Evolutionary conservation across 2,888 invertebrate species (phyloP).

Genomic region (Noctua janthina): DNA sequence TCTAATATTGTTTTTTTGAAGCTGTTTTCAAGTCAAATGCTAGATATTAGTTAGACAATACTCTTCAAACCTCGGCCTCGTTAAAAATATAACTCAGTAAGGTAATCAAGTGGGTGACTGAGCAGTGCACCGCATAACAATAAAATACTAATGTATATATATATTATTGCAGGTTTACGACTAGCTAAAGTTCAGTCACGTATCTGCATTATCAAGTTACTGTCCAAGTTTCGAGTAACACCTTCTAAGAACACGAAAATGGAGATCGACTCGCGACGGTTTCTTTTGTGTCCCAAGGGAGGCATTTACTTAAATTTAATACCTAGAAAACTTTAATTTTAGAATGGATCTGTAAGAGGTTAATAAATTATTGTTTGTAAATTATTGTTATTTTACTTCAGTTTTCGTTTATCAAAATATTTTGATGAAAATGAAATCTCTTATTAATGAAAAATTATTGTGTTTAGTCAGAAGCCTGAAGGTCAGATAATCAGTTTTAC

Average conservation of each 20-base stretch:
- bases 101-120: too few species aligned
- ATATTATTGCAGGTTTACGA: conserved; percentile 17
- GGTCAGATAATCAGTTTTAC: not conserved
- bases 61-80: too few species aligned
- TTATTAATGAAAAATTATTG: too few species aligned
- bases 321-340: not conserved
- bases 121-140: not conserved
- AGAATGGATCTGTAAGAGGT: not conserved
- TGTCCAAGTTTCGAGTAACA: not conserved
- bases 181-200: conserved; percentile 11
- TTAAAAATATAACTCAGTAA: too few species aligned
- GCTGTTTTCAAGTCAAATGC: too few species aligned
- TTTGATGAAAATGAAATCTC: not conserved
- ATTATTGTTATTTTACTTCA: not conserved
- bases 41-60: too few species aligned
- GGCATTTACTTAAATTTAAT: conserved; percentile 8
- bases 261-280: conserved; percentile 9
- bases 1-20: too few species aligned
- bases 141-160: not conserved
- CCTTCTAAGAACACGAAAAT: conserved; percentile 13
- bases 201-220: conserved; percentile 15
- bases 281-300: conserved; percentile 4
- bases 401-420: not conserved
- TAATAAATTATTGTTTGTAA: not conserved
- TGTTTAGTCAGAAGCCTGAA: not conserved